Percentiles rank a stretch among this genome's conserved stretches.
Conservation (phyloP, 2,888 invertebrate species). For the Furcula furcula region DNA sequence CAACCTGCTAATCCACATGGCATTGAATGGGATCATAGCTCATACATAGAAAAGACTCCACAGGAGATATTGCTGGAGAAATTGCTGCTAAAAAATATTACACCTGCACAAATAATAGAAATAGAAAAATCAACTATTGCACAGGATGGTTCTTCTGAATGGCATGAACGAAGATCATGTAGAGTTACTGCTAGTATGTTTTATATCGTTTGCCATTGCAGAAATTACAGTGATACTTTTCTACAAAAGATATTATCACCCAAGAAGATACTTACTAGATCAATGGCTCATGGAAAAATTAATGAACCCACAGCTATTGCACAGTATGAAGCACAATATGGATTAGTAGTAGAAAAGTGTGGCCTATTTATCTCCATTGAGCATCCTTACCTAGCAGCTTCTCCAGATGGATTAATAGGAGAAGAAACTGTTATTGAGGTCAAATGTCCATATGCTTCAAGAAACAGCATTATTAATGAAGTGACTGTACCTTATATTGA, state of each 20-base stretch:
- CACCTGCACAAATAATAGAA: too few species aligned
- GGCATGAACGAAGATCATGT: too few species aligned
- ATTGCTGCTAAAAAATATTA: too few species aligned
- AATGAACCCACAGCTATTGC: conserved; percentile 1
- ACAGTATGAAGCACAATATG: background rate
- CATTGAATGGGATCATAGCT: background rate
- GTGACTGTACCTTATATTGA: background rate
- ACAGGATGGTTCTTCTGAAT: too few species aligned
- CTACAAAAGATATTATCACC: background rate
- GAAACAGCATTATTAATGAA: conserved; percentile 6
- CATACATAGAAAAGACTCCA: too few species aligned
- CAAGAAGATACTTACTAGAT: background rate
- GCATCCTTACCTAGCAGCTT: conserved; percentile 12
- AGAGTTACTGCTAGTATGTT: background rate
- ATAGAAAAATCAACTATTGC: too few species aligned
- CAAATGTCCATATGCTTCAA: conserved; percentile 17
- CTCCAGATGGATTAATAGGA: conserved; percentile 19
- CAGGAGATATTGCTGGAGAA: too few species aligned
- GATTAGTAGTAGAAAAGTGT: conserved; percentile 1
- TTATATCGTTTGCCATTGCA: background rate
- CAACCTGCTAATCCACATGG: background rate
- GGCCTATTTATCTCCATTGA: conserved; percentile 2
- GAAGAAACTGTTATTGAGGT: conserved; percentile 19
- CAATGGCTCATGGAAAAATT: conserved; percentile 2
- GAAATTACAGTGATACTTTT: background rate